Conservation (phyloP, 2,888 invertebrate genomes). For the Harpagoxenus sublaevis region DNA sequence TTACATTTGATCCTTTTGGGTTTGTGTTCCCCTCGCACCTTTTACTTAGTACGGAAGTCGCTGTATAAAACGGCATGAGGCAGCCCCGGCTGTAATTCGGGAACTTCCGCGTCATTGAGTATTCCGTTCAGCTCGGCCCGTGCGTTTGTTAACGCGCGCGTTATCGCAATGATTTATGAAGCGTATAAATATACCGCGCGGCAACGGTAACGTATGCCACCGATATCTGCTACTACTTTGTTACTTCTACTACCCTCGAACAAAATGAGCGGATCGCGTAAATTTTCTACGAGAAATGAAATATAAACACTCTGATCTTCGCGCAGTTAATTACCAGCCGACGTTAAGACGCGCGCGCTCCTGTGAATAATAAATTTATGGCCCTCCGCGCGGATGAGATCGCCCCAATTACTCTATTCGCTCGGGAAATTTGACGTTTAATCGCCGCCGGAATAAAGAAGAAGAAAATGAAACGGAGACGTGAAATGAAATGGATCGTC, state of each 20-base stretch:
- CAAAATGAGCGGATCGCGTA: conserved; percentile 45
- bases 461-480: conserved; percentile 2
- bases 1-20: conserved; percentile 82
- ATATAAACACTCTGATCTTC: conserved; percentile 55
- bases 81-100: conserved; percentile 10
- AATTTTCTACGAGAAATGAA: conserved; percentile 49
- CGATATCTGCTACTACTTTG: conserved; percentile 48
- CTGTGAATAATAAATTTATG: conserved; percentile 50
- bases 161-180: conserved; percentile 52
- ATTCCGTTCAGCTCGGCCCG: conserved; percentile 49
- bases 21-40: conserved; percentile 70
- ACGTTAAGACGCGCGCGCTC: conserved; percentile 38
- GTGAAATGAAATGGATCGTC: conserved; percentile 22
- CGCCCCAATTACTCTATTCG: conserved; percentile 62
- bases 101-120: conserved; percentile 45
- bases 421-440: conserved; percentile 63
- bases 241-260: conserved; percentile 14
- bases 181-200: conserved; percentile 44
- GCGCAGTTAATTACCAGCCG: conserved; percentile 46
- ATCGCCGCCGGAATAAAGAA: conserved; percentile 39
- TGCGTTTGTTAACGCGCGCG: conserved; percentile 52
- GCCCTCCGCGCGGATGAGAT: conserved; percentile 37
- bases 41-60: conserved; percentile 58
- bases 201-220: conserved; percentile 47
- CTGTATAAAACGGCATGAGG: conserved; percentile 20